Evolutionary conservation across 2,113 vertebrate genomes (phyloP).

Genomic region (Myanophis thanlyinensis): DNA sequence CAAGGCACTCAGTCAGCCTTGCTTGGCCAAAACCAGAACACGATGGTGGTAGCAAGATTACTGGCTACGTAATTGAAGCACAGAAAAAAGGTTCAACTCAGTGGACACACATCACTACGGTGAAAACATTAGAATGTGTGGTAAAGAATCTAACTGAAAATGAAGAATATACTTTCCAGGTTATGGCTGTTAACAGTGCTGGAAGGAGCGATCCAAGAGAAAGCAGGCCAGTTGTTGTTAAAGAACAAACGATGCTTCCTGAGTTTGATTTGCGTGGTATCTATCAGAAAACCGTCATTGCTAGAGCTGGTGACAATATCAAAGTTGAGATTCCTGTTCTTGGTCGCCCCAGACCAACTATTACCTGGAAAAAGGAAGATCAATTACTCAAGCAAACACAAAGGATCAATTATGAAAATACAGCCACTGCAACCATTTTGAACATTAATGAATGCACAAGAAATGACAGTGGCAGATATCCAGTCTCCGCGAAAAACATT

Average conservation of each 20-base stretch:
- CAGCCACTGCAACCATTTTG: slow-evolving; percentile 85
- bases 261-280: slow-evolving; percentile 91
- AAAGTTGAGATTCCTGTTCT: slow-evolving; percentile 95
- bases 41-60: slow-evolving; percentile 94
- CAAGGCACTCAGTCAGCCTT: slow-evolving; percentile 86
- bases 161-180: slow-evolving; percentile 92
- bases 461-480: slow-evolving; percentile 86
- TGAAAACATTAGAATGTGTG: slow-evolving; percentile 86
- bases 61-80: slow-evolving; percentile 95
- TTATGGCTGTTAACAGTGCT: slow-evolving; percentile 94
- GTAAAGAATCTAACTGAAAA: slow-evolving; percentile 93
- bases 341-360: slow-evolving; percentile 88
- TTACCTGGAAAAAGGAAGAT: slow-evolving; percentile 95
- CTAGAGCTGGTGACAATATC: slow-evolving; percentile 92
- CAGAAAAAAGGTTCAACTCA: slow-evolving; percentile 92
- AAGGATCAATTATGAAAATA: slow-evolving; percentile 86
- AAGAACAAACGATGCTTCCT: slow-evolving; percentile 86
- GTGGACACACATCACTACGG: slow-evolving; percentile 89
- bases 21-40: slow-evolving; percentile 96
- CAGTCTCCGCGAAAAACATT: slow-evolving; percentile 89
- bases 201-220: slow-evolving; percentile 91
- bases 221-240: slow-evolving; percentile 87
- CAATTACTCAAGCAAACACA: slow-evolving; percentile 87
- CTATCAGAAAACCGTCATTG: slow-evolving; percentile 93
- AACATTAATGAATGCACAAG: slow-evolving; percentile 87